These are phyloP conservation scores for Trematocara macrostoma DNA, from an alignment of 2,113 vertebrate species.

Conservation along the genomic window DNA sequence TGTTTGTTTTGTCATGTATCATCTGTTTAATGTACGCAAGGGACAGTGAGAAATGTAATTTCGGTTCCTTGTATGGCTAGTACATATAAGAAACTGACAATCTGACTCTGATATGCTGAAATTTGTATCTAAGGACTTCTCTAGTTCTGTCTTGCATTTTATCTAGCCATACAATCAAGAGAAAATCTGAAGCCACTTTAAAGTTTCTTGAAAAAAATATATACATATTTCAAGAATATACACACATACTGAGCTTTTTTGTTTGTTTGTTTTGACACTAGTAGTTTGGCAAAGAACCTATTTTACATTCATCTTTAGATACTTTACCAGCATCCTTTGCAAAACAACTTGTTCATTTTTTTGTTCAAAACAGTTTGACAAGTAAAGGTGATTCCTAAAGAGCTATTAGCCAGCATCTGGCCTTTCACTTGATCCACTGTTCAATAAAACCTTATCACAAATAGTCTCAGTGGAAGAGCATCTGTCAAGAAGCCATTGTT, in stretches of 20 bases:
- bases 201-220: not conserved
- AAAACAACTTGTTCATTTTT: not conserved
- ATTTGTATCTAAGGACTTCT: not conserved
- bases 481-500: not conserved
- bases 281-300: not conserved
- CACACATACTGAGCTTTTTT: accelerated
- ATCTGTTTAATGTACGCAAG: too few relatives aligned
- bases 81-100: too few relatives aligned
- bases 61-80: too few relatives aligned
- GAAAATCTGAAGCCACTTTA: not conserved
- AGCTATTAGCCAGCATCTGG: not conserved
- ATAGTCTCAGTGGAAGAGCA: not conserved
- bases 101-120: not conserved
- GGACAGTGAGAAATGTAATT: too few relatives aligned
- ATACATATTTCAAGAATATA: not conserved
- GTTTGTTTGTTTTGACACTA: accelerated
- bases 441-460: not conserved
- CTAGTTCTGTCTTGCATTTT: not conserved
- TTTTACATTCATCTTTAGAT: not conserved
- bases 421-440: not conserved
- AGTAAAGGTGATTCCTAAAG: not conserved
- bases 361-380: not conserved
- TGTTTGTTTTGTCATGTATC: too few relatives aligned
- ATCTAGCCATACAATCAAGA: not conserved
- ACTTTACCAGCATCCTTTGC: not conserved